Base-by-base conservation (phyloP, 2,113 vertebrate species). In the Eulacestoma nigropectus region DNA sequence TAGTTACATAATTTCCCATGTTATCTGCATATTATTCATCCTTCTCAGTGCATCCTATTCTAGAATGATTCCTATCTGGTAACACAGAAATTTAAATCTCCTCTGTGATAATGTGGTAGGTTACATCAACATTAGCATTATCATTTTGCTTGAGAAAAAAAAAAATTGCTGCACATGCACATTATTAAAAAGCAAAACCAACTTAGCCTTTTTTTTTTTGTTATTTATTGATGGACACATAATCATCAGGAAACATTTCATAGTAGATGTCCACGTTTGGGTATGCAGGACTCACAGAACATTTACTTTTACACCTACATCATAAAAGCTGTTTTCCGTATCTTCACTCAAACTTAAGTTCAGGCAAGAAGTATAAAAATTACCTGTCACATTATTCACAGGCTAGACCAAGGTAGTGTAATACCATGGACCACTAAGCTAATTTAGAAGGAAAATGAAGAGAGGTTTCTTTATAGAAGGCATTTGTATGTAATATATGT, bases 291-390 rank as follows among this genome's bases (percentile, higher is more conserved):
- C 96, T 97, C 97, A 97, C 96, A 98, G 97, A 97, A 98, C 97
- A 98, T 98, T 98, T 98, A 97, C 95, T 98, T 98, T 98, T 98
- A 98, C 96, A 97, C 94, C 96, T 93, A 93, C 92, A 88, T 94
- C 83, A 96, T 98, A 98, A 98, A 98, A 98, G 92, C 97, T 98
- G 97, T 98, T 98, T 98, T 98, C 97, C 91, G 25, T 98, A 95
- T 98, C 96, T 97, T 97, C 96, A 94, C 92, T 98, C 86, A 95
- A 97, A 97, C 83, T 95, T 97, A 97, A 98, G 92, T 96, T 96
- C 68, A 93, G 91, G 91, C 90, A 96, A 94, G 90, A 89, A 96
- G 91, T 93, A 80, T 96, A 97, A 97, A 98, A 98, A 98, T 97
- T 95, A 94, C 94, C 96, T 98, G 97, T 97, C 96, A 97, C 90